Evolutionary conservation across 2,797 vertebrate genomes (phyloP).

Genomic region (Urophycis tenuis): DNA sequence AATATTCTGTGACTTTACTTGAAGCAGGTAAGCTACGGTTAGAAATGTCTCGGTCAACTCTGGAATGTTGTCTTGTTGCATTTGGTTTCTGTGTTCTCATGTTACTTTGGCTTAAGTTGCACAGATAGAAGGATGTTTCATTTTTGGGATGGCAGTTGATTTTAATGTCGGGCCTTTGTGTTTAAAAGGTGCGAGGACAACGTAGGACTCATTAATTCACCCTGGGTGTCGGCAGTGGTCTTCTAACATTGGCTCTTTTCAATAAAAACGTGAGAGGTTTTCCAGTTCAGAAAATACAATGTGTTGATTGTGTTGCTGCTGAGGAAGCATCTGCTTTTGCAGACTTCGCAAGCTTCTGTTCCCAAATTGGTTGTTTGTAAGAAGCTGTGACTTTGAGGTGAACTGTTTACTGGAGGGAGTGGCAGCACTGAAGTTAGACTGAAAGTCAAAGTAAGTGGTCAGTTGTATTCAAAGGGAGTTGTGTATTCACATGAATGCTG

Average conservation of each 20-base stretch:
- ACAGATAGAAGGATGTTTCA: conserved; percentile 34
- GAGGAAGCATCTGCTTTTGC: not conserved
- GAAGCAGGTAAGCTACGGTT: conserved; percentile 32
- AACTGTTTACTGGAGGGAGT: not conserved
- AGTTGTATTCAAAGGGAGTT: no score
- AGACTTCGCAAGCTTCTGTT: not conserved
- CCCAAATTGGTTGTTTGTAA: not conserved
- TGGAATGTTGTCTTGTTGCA: conserved; percentile 28
- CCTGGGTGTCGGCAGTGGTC: conserved; percentile 71
- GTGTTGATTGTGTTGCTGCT: conserved; percentile 11
- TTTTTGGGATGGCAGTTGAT: conserved; percentile 36
- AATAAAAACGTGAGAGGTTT: conserved; percentile 70
- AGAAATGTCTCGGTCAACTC: conserved; percentile 26
- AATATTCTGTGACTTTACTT: conserved; percentile 54
- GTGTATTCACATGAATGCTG: no score
- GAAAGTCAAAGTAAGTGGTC: no score
- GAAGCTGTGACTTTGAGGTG: not conserved
- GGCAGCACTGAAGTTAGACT: no score
- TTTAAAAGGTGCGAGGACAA: conserved; percentile 51
- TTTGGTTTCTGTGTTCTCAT: conserved; percentile 45
- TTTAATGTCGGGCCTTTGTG: conserved; percentile 75
- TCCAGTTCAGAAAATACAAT: conserved; percentile 65
- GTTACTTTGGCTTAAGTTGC: conserved; percentile 43
- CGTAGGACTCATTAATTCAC: conserved; percentile 69
- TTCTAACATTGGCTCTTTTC: conserved; percentile 86